Evolutionary conservation across 2,797 vertebrate genomes (phyloP).

Genomic region (Sebastes trivittatus): DNA sequence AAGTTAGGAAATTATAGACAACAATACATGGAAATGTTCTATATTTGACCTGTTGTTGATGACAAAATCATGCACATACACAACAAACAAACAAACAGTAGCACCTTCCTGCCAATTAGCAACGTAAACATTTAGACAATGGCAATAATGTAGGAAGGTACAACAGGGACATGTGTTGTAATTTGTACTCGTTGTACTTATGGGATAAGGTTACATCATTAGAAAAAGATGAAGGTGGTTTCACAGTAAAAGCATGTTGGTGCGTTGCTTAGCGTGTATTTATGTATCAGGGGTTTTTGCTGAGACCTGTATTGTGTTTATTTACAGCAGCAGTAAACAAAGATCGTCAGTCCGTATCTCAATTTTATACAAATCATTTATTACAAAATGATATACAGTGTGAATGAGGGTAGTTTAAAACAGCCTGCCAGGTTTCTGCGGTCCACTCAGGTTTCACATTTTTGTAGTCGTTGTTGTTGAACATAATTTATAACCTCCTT

Average conservation of each 20-base stretch:
- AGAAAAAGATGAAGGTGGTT: background rate
- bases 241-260: background rate
- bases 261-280: background rate
- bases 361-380: background rate
- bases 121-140: background rate
- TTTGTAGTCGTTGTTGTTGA: background rate
- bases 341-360: background rate
- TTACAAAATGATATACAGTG: background rate
- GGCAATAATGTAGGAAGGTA: background rate
- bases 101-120: background rate
- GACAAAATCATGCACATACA: background rate
- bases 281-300: background rate
- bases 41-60: background rate
- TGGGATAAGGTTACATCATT: background rate
- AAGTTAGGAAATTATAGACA: background rate
- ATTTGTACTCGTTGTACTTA: background rate
- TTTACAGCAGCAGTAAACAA: slow-evolving; percentile 43
- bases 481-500: background rate
- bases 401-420: background rate
- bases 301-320: background rate
- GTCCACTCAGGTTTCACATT: slow-evolving; percentile 1
- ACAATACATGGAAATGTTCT: background rate
- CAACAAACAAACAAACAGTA: slow-evolving; percentile 1
- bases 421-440: background rate
- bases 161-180: background rate